Evolutionary conservation across 1,140 invertebrate genomes (phyloP).

Genomic region (Drosophila lacertosa): DNA sequence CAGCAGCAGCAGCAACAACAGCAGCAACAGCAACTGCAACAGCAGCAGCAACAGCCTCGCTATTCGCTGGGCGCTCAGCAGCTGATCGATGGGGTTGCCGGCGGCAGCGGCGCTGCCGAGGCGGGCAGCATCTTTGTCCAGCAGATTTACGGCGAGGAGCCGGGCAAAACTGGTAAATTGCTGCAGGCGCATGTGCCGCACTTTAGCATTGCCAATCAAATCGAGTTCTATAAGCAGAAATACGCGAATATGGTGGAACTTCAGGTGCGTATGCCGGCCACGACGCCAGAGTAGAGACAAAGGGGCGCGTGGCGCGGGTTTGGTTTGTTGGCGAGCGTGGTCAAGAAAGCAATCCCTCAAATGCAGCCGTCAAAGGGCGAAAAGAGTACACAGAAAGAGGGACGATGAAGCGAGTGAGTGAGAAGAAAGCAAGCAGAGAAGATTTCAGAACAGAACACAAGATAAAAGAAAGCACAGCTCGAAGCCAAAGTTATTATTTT

Average conservation of each 20-base stretch:
- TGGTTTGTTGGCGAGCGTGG: too few species aligned
- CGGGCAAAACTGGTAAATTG: conserved; percentile 59
- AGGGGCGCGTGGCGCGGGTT: too few species aligned
- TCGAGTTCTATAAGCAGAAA: conserved; percentile 81
- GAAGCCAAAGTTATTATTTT: not conserved
- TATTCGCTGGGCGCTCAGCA: conserved; percentile 53
- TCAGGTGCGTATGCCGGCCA: conserved; percentile 76
- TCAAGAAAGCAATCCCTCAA: too few species aligned
- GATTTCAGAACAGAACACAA: not conserved
- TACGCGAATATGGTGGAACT: conserved; percentile 83
- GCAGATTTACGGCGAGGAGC: conserved; percentile 76
- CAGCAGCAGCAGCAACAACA: conserved; percentile 51
- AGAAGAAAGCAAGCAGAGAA: not conserved
- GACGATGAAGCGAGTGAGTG: not conserved
- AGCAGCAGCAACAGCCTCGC: conserved; percentile 56
- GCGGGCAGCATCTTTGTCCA: conserved; percentile 76
- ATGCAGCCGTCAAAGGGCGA: not conserved
- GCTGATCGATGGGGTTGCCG: conserved; percentile 57
- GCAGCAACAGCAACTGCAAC: conserved; percentile 46
- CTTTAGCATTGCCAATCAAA: conserved; percentile 73
- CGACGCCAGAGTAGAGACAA: too few species aligned
- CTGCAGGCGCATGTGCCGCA: conserved; percentile 79
- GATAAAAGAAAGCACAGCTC: not conserved
- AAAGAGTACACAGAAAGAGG: not conserved
- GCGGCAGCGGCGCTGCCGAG: conserved; percentile 58